Percentiles rank a stretch among this genome's conserved stretches.
Conservation (phyloP, 1,140 invertebrate genomes). For the Drosophila aff. region DNA sequence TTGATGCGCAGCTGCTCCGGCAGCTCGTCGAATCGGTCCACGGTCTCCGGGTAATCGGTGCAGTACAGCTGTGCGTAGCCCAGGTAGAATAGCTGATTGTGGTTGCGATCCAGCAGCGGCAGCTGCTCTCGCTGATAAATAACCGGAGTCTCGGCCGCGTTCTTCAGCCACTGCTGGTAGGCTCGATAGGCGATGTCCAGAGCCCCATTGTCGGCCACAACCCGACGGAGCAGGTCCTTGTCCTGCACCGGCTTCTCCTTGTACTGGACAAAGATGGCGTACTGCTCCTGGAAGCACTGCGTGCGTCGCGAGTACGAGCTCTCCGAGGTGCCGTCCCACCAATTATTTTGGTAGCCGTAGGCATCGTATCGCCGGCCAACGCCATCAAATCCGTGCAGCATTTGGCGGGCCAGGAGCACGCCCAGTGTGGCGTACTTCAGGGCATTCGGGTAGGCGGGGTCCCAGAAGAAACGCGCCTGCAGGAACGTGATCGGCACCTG, state of each 20-base stretch:
- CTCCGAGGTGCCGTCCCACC: conserved; percentile 98
- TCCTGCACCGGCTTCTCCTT: conserved; percentile 73
- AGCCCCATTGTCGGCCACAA: conserved; percentile 97
- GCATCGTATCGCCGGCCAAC: conserved; percentile 96
- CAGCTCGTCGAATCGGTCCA: conserved; percentile 62
- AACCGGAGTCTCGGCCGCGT: conserved; percentile 84
- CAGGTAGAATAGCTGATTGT: conserved; percentile 95
- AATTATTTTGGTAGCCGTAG: conserved; percentile 96
- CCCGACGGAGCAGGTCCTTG: conserved; percentile 90
- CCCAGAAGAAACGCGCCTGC: conserved; percentile 92
- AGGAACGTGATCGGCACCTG: conserved; percentile 98
- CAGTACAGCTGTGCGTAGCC: conserved; percentile 92
- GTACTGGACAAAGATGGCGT: conserved; percentile 85
- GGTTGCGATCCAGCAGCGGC: conserved; percentile 92
- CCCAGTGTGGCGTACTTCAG: conserved; percentile 98
- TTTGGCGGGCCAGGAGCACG: conserved; percentile 96
- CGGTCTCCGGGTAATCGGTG: conserved; percentile 66
- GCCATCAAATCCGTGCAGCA: conserved; percentile 98
- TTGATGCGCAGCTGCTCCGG: conserved; percentile 92
- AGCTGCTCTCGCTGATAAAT: conserved; percentile 87
- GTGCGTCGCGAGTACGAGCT: conserved; percentile 93
- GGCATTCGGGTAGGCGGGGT: conserved; percentile 96
- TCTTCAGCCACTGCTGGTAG: conserved; percentile 88
- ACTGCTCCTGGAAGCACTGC: conserved; percentile 97
- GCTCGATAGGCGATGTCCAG: conserved; percentile 95